phyloP scores from a whole-genome alignment of 2,797 vertebrate genomes.

The Melanotaenia maccullochi region DNA sequence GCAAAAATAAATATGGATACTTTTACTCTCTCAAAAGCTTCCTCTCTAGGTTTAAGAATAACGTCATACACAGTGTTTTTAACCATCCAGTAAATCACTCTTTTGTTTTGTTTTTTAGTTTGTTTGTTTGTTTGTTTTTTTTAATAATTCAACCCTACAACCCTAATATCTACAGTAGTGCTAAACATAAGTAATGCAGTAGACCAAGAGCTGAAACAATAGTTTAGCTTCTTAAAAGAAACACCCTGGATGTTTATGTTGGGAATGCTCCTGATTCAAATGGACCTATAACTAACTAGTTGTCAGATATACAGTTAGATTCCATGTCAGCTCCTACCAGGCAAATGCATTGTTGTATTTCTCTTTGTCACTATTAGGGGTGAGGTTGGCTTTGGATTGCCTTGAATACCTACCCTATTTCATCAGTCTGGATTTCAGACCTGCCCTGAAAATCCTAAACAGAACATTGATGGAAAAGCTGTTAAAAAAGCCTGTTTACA shows the following conservation, averaged over 20 bases:
- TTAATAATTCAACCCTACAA: neutral
- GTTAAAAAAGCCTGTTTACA: neutral
- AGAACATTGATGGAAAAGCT: neutral
- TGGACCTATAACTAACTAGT: neutral
- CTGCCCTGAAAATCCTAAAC: neutral
- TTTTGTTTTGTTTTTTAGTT: too few species aligned
- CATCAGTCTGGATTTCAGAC: neutral
- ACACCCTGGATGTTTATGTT: neutral
- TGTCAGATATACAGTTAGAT: neutral
- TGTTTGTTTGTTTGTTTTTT: too few species aligned
- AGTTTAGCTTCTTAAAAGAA: neutral
- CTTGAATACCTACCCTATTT: neutral
- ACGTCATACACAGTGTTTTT: neutral
- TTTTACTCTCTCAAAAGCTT: too few species aligned
- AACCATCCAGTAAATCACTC: neutral
- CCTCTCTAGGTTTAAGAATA: too few species aligned
- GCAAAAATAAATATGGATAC: neutral
- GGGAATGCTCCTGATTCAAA: neutral
- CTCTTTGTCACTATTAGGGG: neutral
- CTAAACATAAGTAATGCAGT: too few species aligned
- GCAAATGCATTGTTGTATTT: neutral
- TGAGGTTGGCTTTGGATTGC: neutral
- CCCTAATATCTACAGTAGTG: neutral
- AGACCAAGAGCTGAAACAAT: too few species aligned
- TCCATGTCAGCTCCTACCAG: neutral